Evolutionary conservation across 2,888 invertebrate species (phyloP), one percentile per base, ranked within the genome.

Genomic region (Agrotis puta): DNA sequence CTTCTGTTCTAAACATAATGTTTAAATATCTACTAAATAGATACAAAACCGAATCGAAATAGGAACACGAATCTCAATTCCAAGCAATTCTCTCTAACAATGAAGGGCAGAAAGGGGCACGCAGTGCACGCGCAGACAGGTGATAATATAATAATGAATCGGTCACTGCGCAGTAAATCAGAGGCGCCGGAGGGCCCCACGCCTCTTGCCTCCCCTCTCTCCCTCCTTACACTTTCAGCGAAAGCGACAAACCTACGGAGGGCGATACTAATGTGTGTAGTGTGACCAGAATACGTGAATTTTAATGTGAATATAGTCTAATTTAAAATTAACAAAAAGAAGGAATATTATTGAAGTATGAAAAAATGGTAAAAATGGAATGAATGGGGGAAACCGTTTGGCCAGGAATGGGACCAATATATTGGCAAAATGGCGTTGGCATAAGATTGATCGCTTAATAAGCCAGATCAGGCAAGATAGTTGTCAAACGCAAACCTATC

Each of bases 91-190:
- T 64, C 54, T 47, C 53, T 45, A 70, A 66, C 64, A 70, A 61
- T 54, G 54, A 63, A 56, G 57, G 54, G 22, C 65, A 65, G 39
- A 79, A 81, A 84, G 68, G 68, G 62, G 47, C 63, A 53, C 50
- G 65, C 39, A 45, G 70, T 67, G 81, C 77, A 76, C 79, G 81
- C 81, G 70, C 73, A 70, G 45, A 43, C 79, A 84, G 87, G 85
- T 88, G 87, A 87, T 88, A 88, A 87, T 84, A 83, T 81, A 89
- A 87, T 88, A 89, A 88, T 86, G 87, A 88, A 83, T 86, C 86
- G 88, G 85, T 83, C 87, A 88, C 58, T 82, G 85, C 82, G 86
- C 83, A 81, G 83, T 88, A 87, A 88, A 89, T 88, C 87, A 85
- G 85, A 78, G 68, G 56, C 67, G 74, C 82, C 47, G 58, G 77